These are phyloP conservation scores for Stegana nigrithorax DNA, from an alignment of 2,888 invertebrate genomes.

Conservation along the genomic window DNA sequence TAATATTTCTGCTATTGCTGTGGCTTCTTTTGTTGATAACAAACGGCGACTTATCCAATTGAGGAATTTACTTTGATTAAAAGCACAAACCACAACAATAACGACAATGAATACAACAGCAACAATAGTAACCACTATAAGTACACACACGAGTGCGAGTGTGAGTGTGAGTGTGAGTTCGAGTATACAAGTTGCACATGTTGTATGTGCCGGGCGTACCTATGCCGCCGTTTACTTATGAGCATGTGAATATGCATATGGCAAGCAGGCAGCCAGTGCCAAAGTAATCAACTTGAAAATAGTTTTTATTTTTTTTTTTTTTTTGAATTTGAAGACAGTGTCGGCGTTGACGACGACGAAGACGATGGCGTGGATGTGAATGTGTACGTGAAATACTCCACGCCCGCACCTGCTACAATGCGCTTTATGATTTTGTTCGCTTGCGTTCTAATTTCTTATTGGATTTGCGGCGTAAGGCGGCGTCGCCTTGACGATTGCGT, in stretches of 20 bases:
- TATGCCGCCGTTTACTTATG: too few species aligned
- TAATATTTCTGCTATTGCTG: background rate
- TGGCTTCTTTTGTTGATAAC: background rate
- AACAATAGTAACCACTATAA: background rate
- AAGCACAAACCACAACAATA: slow-evolving; percentile 13
- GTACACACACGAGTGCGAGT: background rate
- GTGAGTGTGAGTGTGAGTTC: too few species aligned
- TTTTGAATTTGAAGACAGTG: too few species aligned
- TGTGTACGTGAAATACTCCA: background rate
- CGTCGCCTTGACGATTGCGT: too few species aligned
- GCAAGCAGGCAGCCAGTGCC: background rate
- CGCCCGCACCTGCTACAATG: too few species aligned
- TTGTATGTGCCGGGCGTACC: too few species aligned
- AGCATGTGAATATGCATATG: too few species aligned
- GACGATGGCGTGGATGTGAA: background rate
- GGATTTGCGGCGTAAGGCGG: too few species aligned
- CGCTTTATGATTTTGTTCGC: slow-evolving; percentile 1
- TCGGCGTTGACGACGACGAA: too few species aligned
- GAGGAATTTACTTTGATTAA: slow-evolving; percentile 48
- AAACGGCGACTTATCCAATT: slow-evolving; percentile 40
- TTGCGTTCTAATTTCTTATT: slow-evolving; percentile 17
- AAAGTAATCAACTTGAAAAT: too few species aligned
- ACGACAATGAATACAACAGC: background rate
- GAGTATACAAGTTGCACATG: too few species aligned
- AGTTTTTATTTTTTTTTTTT: background rate